Evolutionary conservation across 1,140 invertebrate genomes (phyloP), one percentile per base, ranked within the genome.

Genomic region (Macrobrachium nipponense): DNA sequence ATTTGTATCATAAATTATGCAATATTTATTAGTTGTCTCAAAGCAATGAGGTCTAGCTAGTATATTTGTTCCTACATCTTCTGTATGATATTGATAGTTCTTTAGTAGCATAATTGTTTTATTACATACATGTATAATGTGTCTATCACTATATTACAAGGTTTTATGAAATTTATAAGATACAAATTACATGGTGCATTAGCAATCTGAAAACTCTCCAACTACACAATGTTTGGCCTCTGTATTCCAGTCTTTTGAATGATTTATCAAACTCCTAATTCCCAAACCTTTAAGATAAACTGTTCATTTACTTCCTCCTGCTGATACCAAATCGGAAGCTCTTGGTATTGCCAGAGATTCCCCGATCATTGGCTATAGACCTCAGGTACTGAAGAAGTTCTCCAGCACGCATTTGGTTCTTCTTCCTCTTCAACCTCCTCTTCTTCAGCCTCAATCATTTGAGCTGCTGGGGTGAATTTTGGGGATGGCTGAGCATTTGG

Each of bases 241-340:
- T 51, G 51, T 51, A 51, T 51, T 51, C 51, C 7, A 51, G 51
- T 20, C 70, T 36, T 73, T 36, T 36, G 27, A 36, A 36, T 23
- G 23, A 23, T 44, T 15, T 64, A 36, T 68, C 27, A 44, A 17
- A 23, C 10, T 70, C 18, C 51, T 68, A 60, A 60, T 75, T 62
- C 51, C 75, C 51, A 51, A 51, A 51, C 51, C 51, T 10, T 51
- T 51, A 51, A 51, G 51, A 6, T 51, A 51, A 12, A 51, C 43
- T 44, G 61, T 12, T 27, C 43, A 27, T 17, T 58, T 77, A 77
- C 51, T 79, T 79, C 84, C 84, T 86, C 84, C 78, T 80, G 84
- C 84, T 86, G 77, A 86, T 86, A 43, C 84, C 84, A 27, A 80
- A 86, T 15, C 84, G 43, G 84, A 86, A 86, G 58, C 84, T 70